Conservation (phyloP, 2,113 vertebrate species). For the Podarcis muralis region DNA sequence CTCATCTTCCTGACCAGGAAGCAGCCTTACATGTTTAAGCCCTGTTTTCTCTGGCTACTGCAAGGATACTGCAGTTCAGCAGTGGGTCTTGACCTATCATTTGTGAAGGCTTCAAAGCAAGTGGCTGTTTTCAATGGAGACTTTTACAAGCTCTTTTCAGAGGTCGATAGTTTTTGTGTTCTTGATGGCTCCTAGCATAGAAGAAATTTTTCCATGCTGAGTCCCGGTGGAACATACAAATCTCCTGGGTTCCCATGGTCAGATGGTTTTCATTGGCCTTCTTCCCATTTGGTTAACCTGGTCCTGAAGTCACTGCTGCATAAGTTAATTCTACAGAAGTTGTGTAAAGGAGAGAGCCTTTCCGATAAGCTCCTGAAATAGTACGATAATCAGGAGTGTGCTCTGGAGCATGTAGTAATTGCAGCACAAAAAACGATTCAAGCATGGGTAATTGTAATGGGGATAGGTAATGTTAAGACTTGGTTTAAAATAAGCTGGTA, state of each 20-base stretch:
- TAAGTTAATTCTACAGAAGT: neutral
- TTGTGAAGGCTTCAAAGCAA: neutral
- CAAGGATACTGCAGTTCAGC: neutral
- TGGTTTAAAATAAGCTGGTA: accelerated
- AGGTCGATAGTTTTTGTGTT: neutral
- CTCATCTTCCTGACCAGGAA: neutral
- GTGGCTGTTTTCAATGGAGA: neutral
- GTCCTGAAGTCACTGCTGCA: neutral
- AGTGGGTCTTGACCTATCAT: neutral
- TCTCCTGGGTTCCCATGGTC: neutral
- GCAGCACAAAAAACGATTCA: neutral
- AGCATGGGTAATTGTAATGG: accelerated
- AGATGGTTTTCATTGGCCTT: accelerated
- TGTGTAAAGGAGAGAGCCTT: neutral
- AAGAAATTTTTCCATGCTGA: neutral
- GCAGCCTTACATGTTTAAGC: neutral
- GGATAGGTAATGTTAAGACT: accelerated
- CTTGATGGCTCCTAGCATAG: neutral
- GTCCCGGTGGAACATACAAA: neutral
- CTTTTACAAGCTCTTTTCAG: neutral
- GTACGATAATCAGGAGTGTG: neutral
- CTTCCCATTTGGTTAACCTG: accelerated
- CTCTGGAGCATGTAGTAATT: neutral
- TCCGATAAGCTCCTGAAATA: neutral
- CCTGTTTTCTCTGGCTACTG: neutral